Evolutionary conservation across 2,888 invertebrate genomes (phyloP).

Genomic region (Ochropleura leucogaster): DNA sequence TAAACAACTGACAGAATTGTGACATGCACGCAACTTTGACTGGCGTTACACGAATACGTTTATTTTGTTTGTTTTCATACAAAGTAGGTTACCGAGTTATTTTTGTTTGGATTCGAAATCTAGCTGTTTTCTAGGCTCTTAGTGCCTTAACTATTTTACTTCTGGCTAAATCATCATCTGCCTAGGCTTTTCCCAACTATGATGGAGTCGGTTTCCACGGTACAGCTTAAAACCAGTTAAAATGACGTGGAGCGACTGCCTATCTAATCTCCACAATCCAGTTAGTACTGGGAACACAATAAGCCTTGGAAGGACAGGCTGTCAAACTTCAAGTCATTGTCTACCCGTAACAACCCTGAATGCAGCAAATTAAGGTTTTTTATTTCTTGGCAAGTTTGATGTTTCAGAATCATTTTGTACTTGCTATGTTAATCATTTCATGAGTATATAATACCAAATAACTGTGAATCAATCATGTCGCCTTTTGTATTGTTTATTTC

Average conservation of each 20-base stretch:
- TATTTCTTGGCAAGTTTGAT: background rate
- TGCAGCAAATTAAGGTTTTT: background rate
- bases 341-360: too few species aligned
- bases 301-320: too few species aligned
- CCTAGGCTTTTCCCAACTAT: too few species aligned
- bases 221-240: too few species aligned
- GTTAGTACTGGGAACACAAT: too few species aligned
- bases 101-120: conserved; percentile 35
- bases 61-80: conserved; percentile 50
- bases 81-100: conserved; percentile 60
- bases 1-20: conserved; percentile 63
- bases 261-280: too few species aligned
- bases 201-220: too few species aligned
- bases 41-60: conserved; percentile 51
- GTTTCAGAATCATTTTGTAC: background rate
- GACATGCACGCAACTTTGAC: conserved; percentile 63
- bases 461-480: background rate
- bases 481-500: too few species aligned
- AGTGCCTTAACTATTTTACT: background rate
- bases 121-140: conserved; percentile 4
- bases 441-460: background rate
- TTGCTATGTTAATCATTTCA: background rate
- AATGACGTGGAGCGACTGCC: too few species aligned
- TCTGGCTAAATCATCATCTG: background rate
- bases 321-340: too few species aligned